Conservation (phyloP, 2,113 vertebrate genomes). For the Menura novaehollandiae region DNA sequence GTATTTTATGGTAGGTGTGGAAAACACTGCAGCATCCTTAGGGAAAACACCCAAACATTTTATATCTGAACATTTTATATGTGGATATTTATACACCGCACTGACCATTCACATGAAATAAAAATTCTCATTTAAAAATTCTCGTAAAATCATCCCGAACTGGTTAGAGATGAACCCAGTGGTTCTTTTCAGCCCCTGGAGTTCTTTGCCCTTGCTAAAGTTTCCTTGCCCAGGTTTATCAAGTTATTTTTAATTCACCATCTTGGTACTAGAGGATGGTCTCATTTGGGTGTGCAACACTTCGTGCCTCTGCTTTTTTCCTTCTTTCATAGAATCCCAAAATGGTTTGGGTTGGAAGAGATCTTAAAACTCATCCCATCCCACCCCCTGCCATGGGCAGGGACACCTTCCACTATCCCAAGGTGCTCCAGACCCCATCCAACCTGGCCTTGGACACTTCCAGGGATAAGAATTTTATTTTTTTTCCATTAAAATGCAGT, state of each 20-base stretch:
- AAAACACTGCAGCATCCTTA: not conserved
- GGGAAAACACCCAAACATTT: not conserved
- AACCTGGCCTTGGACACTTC: not conserved
- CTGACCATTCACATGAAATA: rapidly evolving
- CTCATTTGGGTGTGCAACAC: not conserved
- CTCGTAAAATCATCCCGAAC: not conserved
- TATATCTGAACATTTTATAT: rapidly evolving
- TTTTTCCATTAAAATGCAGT: rapidly evolving
- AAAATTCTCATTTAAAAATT: not conserved
- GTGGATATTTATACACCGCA: not conserved
- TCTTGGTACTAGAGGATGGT: not conserved
- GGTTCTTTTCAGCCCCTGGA: not conserved
- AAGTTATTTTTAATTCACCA: not conserved
- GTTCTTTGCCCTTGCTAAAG: not conserved
- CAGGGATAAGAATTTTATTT: not conserved
- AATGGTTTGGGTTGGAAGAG: not conserved
- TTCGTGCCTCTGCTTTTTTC: not conserved
- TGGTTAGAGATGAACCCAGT: rapidly evolving
- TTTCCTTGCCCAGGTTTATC: not conserved
- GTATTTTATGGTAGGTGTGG: rapidly evolving
- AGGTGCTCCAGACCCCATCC: not conserved
- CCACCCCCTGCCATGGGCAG: not conserved
- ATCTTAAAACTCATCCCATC: not conserved
- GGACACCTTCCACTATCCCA: not conserved
- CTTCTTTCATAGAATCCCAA: not conserved